Base-by-base conservation (phyloP, 2,113 vertebrate species). In the Meriones unguiculatus region DNA sequence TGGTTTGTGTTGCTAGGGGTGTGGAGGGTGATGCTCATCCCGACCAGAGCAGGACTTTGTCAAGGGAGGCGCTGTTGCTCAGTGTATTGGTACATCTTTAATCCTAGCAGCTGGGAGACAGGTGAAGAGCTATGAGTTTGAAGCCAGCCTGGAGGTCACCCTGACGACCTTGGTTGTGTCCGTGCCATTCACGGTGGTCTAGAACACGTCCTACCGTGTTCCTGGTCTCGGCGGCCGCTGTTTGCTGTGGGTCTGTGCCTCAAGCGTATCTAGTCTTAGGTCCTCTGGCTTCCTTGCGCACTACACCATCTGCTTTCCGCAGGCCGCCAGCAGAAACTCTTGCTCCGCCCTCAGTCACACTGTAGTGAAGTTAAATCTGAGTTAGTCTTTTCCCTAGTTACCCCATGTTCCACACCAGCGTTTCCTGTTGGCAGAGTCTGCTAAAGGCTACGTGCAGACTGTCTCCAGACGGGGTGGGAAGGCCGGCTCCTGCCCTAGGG, bases 341-440 rank as follows among this genome's bases (percentile, higher is more conserved):
- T 67, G 65, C 17, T 73, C 3, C 22, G 0, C 24, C 2, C 1
- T 41, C 17, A 10, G 4, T 57, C 50, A 15, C 11, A 0, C 10
- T 46, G 46, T 46, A 46, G 46, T 46, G 46, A 46, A 46, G 46
- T 46, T 46, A 46, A 46, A 46, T 46, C 46, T 46, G 5, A 46
- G 46, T 46, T 46, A 46, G 20, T 62, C 62, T 41, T 50, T 65
- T 67, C 25, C 2, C 32, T 20, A 35, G 17, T 12, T 35, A 10
- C 25, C 46, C 3, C 20, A 4, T 3, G 4, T 52, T 25, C 6
- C 65, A 52, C 13, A 50, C 41, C 11, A 1, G 22, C 28, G 86
- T 18, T 15, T 72, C 13, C 35, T 73, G 69, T 7, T 28, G 54
- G 62, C 81, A 65, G 50, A 78, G 30, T 10, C 38, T 76, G 17